These are phyloP conservation scores for Oenanthe melanoleuca DNA, from an alignment of 2,113 vertebrate species.

Conservation along the genomic window DNA sequence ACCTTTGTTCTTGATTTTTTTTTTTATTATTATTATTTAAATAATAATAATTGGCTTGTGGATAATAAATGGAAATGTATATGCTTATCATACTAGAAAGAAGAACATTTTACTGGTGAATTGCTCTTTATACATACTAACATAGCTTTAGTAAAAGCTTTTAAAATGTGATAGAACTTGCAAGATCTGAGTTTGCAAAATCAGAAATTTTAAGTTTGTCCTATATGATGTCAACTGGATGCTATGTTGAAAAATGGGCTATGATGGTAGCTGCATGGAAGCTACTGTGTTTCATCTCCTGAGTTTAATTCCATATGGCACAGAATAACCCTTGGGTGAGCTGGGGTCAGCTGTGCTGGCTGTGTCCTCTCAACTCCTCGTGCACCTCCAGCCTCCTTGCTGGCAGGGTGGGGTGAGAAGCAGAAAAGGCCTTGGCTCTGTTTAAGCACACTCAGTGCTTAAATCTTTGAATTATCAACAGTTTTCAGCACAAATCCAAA, in stretches of 20 bases:
- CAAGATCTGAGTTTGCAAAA: not conserved
- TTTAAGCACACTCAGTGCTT: not conserved
- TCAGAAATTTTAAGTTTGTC: not conserved
- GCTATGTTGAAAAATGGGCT: not conserved
- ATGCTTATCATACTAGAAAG: not conserved
- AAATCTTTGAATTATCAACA: not conserved
- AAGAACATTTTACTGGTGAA: not conserved
- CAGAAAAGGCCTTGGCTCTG: not conserved
- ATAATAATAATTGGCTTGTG: not conserved
- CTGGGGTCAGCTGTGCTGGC: not conserved
- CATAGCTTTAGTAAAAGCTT: not conserved
- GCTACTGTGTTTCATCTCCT: not conserved
- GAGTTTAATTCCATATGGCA: not conserved
- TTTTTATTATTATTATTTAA: not conserved
- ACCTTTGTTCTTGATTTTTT: not conserved
- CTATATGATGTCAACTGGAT: not conserved
- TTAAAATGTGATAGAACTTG: not conserved
- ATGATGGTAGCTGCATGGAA: not conserved
- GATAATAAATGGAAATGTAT: not conserved
- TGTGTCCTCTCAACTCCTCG: not conserved
- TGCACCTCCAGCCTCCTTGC: fast-evolving
- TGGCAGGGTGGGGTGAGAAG: not conserved
- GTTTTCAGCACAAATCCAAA: not conserved
- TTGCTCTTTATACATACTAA: not conserved
- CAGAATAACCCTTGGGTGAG: not conserved